A percentile compares a stretch with the other conserved stretches of the same genome.
Conservation (phyloP, 2,113 vertebrate species). For the Carettochelys insculpta region DNA sequence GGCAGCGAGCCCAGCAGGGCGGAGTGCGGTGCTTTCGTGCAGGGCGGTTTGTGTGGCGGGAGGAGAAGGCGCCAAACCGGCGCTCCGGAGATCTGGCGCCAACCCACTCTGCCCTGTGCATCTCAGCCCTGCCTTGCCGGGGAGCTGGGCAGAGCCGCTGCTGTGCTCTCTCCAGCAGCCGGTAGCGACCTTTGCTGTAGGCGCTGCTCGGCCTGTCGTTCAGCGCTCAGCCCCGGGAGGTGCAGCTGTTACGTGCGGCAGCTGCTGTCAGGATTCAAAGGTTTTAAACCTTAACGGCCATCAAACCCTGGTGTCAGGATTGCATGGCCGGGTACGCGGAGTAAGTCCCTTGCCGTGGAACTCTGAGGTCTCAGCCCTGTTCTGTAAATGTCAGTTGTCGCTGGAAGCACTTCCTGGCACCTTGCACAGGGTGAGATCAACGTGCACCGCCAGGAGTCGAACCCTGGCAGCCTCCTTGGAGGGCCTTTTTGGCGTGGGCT, state of each 20-base stretch:
- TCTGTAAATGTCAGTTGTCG: not conserved
- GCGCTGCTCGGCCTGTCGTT: too few species aligned
- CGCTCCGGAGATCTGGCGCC: too few species aligned
- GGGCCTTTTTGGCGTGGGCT: not conserved
- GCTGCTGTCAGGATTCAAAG: not conserved
- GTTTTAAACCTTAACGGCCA: too few species aligned
- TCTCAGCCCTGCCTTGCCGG: too few species aligned
- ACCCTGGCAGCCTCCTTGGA: too few species aligned
- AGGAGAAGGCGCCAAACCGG: not conserved
- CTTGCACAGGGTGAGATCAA: not conserved
- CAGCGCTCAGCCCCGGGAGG: too few species aligned
- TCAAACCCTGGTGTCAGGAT: not conserved
- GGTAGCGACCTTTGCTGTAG: not conserved
- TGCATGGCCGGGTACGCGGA: not conserved
- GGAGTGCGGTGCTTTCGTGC: too few species aligned
- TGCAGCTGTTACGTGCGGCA: too few species aligned
- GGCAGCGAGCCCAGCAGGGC: too few species aligned
- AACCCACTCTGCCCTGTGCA: too few species aligned
- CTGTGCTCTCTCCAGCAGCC: not conserved
- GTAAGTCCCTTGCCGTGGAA: not conserved
- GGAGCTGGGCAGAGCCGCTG: not conserved
- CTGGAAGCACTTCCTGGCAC: not conserved
- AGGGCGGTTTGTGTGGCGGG: not conserved
- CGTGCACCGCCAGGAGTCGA: not conserved
- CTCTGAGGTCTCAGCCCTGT: not conserved